phyloP scores from a whole-genome alignment of 1,140 invertebrate genomes.

The Popillia japonica region DNA sequence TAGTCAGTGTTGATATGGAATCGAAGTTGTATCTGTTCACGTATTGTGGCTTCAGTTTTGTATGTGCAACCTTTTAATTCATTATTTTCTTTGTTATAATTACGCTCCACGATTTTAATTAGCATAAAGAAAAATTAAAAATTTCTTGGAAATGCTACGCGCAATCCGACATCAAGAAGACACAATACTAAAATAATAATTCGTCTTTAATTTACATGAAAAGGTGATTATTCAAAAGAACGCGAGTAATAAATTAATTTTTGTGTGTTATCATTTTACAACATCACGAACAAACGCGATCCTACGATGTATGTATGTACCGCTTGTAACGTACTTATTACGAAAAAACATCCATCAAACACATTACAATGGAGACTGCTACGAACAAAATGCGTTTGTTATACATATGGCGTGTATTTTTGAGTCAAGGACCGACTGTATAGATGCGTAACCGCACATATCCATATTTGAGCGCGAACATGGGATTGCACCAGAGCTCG shows the following conservation, averaged over 20 bases:
- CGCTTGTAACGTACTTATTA: background rate
- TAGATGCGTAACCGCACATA: conserved; percentile 19
- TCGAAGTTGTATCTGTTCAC: no score
- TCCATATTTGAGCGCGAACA: background rate
- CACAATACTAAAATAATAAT: no score
- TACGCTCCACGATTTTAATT: no score
- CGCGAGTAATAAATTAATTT: conserved; percentile 13
- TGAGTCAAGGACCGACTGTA: conserved; percentile 24
- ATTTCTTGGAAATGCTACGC: no score
- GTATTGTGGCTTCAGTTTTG: no score
- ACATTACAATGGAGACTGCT: background rate
- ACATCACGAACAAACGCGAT: conserved; percentile 17
- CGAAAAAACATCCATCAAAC: conserved; percentile 27
- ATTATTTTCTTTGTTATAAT: no score
- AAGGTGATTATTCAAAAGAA: background rate
- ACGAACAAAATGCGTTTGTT: conserved; percentile 15
- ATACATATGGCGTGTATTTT: conserved; percentile 22
- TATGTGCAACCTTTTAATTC: no score
- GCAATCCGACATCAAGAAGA: no score
- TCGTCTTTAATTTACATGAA: background rate
- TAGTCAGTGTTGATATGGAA: no score
- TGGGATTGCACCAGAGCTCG: background rate
- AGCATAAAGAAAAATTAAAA: no score
- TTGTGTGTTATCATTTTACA: conserved; percentile 21
- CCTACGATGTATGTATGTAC: background rate